phyloP scores from a whole-genome alignment of 2,797 vertebrate species.

The Phylloscopus collybita region DNA sequence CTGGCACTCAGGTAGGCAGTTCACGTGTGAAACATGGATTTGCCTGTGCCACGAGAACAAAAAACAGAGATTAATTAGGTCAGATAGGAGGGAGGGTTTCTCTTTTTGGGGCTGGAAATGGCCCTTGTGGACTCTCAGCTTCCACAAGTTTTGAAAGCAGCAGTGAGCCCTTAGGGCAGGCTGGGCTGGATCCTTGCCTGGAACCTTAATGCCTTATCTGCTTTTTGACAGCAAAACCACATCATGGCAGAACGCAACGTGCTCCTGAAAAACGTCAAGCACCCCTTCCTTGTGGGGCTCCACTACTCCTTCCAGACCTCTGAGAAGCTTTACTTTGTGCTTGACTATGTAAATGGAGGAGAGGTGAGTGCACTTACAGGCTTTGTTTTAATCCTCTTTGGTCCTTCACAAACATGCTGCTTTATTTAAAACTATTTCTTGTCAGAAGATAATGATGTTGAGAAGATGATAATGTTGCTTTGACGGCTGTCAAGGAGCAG shows the following conservation, averaged over 20 bases:
- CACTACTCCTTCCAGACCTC: conserved; percentile 97
- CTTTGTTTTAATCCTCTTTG: neutral
- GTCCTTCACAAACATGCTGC: neutral
- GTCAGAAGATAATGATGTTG: neutral
- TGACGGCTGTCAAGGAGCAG: neutral
- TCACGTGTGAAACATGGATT: neutral
- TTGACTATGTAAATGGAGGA: conserved; percentile 97
- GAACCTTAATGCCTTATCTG: neutral
- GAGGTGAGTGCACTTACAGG: conserved; percentile 80
- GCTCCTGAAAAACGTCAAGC: conserved; percentile 92
- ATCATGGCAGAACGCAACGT: conserved; percentile 98
- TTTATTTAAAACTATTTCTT: neutral
- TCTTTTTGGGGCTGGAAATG: neutral
- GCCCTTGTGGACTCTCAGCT: accelerated
- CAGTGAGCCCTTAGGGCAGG: neutral
- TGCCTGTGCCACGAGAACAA: neutral
- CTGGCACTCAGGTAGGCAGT: neutral
- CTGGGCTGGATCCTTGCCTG: neutral
- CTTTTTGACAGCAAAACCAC: conserved; percentile 88
- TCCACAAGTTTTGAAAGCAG: neutral
- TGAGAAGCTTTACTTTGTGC: conserved; percentile 97
- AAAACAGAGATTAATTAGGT: neutral
- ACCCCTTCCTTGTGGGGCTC: conserved; percentile 94
- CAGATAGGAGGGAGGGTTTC: neutral
- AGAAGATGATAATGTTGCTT: neutral